A percentile compares a stretch with the other conserved stretches of the same genome.
Evolutionary conservation across 2,113 vertebrate genomes (phyloP).

Genomic region (Catharus fuscescens): DNA sequence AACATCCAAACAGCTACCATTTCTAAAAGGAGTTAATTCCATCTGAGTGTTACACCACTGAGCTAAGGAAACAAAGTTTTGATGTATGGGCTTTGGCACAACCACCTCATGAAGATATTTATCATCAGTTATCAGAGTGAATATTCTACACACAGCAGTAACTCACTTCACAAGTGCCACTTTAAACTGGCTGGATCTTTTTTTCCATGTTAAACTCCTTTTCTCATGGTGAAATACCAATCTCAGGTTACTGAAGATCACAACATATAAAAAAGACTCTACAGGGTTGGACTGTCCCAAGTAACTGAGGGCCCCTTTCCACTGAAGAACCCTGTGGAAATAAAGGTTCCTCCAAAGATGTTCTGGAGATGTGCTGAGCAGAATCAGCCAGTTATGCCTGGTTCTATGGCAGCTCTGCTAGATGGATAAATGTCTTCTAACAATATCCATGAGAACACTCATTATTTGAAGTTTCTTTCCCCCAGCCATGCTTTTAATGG

Average conservation of each 20-base stretch:
- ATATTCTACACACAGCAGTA: background rate
- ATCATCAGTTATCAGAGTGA: background rate
- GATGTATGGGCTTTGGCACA: background rate
- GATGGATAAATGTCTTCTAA: background rate
- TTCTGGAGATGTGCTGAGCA: background rate
- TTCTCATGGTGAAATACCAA: background rate
- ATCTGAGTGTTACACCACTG: background rate
- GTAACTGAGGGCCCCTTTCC: background rate
- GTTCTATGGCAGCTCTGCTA: background rate
- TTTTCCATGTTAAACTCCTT: background rate
- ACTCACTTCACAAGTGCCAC: background rate
- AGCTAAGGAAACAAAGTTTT: background rate
- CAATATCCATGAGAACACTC: background rate
- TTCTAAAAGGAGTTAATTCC: background rate
- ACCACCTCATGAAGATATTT: background rate
- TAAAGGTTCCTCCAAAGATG: background rate
- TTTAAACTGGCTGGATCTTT: background rate
- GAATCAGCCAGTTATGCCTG: background rate
- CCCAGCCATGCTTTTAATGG: background rate
- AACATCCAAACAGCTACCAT: background rate
- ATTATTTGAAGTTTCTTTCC: background rate
- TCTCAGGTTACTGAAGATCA: background rate
- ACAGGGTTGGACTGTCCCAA: background rate
- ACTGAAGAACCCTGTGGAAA: background rate
- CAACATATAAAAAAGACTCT: background rate